Conservation (phyloP, 2,797 vertebrate species). For the Paguma larvata region DNA sequence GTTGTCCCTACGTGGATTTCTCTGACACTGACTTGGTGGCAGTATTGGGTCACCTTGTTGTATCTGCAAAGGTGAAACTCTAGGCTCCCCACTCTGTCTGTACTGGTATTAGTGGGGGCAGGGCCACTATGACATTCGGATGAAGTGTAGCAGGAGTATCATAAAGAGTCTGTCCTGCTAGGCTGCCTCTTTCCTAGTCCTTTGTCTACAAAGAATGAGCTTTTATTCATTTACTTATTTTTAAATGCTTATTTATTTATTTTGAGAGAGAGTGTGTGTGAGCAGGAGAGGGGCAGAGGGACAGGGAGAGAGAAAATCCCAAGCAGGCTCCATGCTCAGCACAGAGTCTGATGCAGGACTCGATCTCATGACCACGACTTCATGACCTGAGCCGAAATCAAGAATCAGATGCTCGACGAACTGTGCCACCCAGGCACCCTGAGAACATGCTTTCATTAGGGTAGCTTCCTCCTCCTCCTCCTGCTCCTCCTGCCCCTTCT, state of each 20-base stretch:
- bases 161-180: background rate
- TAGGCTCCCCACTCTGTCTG: background rate
- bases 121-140: background rate
- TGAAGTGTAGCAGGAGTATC: background rate
- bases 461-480: background rate
- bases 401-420: too few relatives aligned
- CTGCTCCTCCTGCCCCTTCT: background rate
- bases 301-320: too few relatives aligned
- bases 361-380: too few relatives aligned
- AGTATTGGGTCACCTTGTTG: background rate
- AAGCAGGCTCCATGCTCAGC: too few relatives aligned
- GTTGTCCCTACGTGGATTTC: background rate
- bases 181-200: background rate
- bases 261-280: too few relatives aligned
- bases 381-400: too few relatives aligned
- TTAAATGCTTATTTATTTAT: too few relatives aligned
- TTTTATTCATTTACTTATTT: background rate
- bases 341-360: too few relatives aligned
- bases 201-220: background rate
- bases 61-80: background rate
- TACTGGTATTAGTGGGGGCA: background rate
- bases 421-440: too few relatives aligned
- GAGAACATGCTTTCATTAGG: background rate
- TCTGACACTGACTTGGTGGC: background rate
- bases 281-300: too few relatives aligned